These are phyloP conservation scores for Furcifer pardalis DNA, from an alignment of 2,797 vertebrate genomes.

Conservation along the genomic window DNA sequence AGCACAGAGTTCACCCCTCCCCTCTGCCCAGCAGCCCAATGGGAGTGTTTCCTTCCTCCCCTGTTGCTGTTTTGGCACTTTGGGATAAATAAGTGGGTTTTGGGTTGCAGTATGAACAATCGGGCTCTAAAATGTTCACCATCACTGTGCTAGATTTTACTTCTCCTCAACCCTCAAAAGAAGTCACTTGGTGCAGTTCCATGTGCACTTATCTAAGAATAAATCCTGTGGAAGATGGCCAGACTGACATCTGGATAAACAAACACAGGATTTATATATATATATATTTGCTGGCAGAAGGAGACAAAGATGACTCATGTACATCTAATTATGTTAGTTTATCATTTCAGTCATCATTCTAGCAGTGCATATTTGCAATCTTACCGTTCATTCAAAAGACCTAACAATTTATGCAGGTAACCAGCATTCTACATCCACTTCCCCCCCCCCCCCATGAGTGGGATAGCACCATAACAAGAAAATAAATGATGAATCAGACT, in stretches of 20 bases:
- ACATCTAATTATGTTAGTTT: background rate
- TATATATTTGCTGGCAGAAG: background rate
- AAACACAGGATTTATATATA: too few species aligned
- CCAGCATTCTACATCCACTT: background rate
- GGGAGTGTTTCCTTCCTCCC: too few species aligned
- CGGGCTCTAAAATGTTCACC: too few species aligned
- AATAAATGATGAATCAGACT: background rate
- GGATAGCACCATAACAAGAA: background rate
- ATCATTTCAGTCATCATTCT: background rate
- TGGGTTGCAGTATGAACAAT: too few species aligned
- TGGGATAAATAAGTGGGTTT: too few species aligned
- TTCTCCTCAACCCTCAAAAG: background rate
- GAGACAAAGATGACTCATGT: background rate
- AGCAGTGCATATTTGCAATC: too few species aligned
- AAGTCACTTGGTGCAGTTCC: background rate
- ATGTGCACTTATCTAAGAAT: background rate
- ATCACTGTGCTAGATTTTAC: too few species aligned
- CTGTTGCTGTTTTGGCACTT: too few species aligned
- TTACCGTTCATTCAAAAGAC: too few species aligned
- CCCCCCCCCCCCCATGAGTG: background rate
- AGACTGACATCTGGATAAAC: background rate
- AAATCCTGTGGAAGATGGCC: background rate
- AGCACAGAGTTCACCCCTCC: too few species aligned
- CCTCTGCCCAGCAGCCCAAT: too few species aligned
- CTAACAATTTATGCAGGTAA: background rate